Evolutionary conservation across 2,113 vertebrate species (phyloP).

Genomic region (Acanthochromis polyacanthus): DNA sequence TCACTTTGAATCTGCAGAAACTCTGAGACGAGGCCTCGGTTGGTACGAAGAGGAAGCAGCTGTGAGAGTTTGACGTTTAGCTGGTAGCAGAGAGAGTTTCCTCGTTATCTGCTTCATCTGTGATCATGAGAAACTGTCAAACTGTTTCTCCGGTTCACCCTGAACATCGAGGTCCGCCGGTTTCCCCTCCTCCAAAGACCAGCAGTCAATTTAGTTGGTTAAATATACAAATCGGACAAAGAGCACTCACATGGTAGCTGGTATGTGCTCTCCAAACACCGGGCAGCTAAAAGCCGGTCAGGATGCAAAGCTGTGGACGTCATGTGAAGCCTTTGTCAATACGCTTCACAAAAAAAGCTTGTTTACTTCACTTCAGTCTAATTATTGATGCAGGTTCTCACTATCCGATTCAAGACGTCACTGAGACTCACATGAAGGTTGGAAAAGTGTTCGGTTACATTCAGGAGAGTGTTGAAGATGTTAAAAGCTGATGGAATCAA

Average conservation of each 20-base stretch:
- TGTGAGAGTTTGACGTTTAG: constrained; percentile 26
- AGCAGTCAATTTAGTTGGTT: constrained; percentile 53
- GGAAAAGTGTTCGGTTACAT: background rate
- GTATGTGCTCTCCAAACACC: constrained; percentile 37
- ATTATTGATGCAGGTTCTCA: constrained; percentile 10
- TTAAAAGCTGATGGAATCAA: too few species aligned
- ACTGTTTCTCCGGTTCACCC: constrained; percentile 37
- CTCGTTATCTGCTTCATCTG: constrained; percentile 32
- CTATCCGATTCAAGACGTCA: constrained; percentile 15
- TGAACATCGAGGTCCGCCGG: constrained; percentile 34
- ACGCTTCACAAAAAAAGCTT: background rate
- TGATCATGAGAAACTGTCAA: constrained; percentile 27
- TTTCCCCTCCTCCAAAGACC: constrained; percentile 20
- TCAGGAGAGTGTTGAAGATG: too few species aligned
- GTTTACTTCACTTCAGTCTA: constrained; percentile 17
- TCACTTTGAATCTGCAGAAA: constrained; percentile 16
- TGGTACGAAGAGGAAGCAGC: constrained; percentile 17
- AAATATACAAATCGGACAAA: constrained; percentile 69
- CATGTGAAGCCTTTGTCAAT: constrained; percentile 56
- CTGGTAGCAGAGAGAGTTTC: constrained; percentile 34
- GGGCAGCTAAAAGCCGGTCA: constrained; percentile 42
- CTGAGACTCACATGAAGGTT: constrained; percentile 12
- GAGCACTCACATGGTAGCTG: constrained; percentile 39
- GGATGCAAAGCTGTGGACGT: constrained; percentile 29
- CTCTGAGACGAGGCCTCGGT: background rate